Evolutionary conservation across 2,797 vertebrate genomes (phyloP).

Genomic region (Eupleurogrammus muticus): DNA sequence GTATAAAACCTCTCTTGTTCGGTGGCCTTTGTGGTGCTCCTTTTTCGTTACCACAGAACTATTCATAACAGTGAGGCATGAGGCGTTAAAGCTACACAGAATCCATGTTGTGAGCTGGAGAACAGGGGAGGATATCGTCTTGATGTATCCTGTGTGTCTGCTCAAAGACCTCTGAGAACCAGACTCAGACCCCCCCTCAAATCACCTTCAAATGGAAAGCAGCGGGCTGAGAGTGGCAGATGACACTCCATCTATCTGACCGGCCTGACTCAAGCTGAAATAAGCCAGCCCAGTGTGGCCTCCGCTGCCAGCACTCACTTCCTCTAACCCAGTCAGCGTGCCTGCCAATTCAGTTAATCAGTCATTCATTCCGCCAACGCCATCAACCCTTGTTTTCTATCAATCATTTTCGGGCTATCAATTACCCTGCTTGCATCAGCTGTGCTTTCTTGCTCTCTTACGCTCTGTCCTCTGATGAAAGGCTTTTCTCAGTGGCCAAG

Average conservation of each 20-base stretch:
- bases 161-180: constrained; percentile 24
- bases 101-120: constrained; percentile 1
- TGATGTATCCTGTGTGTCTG: constrained; percentile 39
- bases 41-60: constrained; percentile 15
- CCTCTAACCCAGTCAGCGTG: constrained; percentile 36
- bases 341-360: constrained; percentile 50
- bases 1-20: constrained; percentile 43
- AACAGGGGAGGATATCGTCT: constrained; percentile 26
- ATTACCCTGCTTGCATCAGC: constrained; percentile 40
- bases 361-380: constrained; percentile 41
- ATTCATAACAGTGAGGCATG: constrained; percentile 26
- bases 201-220: constrained; percentile 52
- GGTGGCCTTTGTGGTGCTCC: constrained; percentile 4
- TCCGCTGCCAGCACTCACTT: constrained; percentile 50
- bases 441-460: constrained; percentile 11
- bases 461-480: constrained; percentile 44
- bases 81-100: constrained; percentile 43
- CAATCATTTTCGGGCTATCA: constrained; percentile 51
- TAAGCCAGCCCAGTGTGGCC: constrained; percentile 17
- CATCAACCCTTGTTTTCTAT: constrained; percentile 61
- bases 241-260: constrained; percentile 48
- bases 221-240: constrained; percentile 52
- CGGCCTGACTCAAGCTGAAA: constrained; percentile 39
- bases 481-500: constrained; percentile 57
- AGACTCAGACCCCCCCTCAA: constrained; percentile 14